A percentile compares a stretch with the other conserved stretches of the same genome.
These are phyloP conservation scores for Alsophila aescularia DNA, from an alignment of 2,888 invertebrate genomes.

Conservation along the genomic window DNA sequence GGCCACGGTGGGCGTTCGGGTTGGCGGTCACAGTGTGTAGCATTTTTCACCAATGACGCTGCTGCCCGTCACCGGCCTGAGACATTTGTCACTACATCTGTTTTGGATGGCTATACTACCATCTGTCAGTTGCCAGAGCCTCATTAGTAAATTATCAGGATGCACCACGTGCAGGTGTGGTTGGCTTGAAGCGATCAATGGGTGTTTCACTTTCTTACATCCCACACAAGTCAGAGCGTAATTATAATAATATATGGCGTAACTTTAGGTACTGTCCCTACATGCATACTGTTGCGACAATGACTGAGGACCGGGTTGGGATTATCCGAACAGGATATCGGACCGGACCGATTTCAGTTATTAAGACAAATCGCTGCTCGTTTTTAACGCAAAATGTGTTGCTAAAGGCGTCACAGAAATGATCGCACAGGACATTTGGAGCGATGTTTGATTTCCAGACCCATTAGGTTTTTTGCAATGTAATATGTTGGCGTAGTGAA, in stretches of 20 bases:
- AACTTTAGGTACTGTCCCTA: conserved; percentile 1
- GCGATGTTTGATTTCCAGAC: conserved; percentile 25
- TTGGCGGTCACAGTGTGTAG: too few relatives aligned
- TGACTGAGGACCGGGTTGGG: conserved; percentile 60
- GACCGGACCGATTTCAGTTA: conserved; percentile 59
- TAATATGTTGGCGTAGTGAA: conserved; percentile 1
- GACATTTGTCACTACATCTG: too few relatives aligned
- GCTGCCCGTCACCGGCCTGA: too few relatives aligned
- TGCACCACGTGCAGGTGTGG: too few relatives aligned
- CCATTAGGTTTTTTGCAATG: conserved; percentile 24
- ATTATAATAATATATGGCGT: neutral
- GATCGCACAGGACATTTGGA: conserved; percentile 26
- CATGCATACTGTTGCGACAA: conserved; percentile 44
- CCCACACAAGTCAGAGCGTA: too few relatives aligned
- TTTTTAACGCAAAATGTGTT: conserved; percentile 61
- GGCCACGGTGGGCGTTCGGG: too few relatives aligned
- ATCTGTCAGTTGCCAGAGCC: too few relatives aligned
- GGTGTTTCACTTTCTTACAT: too few relatives aligned
- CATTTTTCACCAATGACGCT: too few relatives aligned
- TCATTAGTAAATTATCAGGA: too few relatives aligned
- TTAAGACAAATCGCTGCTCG: conserved; percentile 68
- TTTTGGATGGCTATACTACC: too few relatives aligned
- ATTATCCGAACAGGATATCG: conserved; percentile 58
- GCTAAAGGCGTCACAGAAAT: conserved; percentile 34
- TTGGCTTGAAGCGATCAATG: too few relatives aligned